Evolutionary conservation across 1,140 invertebrate species (phyloP), one percentile per base, ranked within the genome.

Genomic region (Drosophila orosa): DNA sequence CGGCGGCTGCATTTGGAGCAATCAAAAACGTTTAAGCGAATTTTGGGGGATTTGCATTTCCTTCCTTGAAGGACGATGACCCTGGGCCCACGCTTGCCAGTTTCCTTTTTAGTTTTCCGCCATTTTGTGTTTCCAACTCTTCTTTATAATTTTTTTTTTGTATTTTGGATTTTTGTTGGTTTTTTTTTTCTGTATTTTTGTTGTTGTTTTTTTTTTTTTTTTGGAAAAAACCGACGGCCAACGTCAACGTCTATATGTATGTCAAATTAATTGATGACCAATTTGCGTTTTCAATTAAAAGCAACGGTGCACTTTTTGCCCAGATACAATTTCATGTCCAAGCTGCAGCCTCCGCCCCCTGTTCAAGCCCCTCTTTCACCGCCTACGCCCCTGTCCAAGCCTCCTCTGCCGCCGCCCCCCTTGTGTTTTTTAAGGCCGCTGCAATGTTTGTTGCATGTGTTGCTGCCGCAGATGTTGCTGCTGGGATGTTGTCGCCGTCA

Each of bases 211-310:
- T 12, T 25, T 12, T 40, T 13, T 35, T 15, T 19, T 24, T 44
- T 19, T 3, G 17, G 40, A 31, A 9, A 22, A 42, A 42, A 52
- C 17, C 48, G 8, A 25, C 40, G 47, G 47, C 42, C 78, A 52
- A 58, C 39, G 57, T 54, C 56, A 66, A 71, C 68, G 78, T 84
- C 76, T 83, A 74, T 87, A 87, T 89, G 83, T 87, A 87, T 84
- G 83, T 84, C 83, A 87, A 87, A 87, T 87, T 87, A 87, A 87
- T 87, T 87, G 83, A 87, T 87, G 84, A 87, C 83, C 83, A 87
- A 87, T 87, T 87, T 87, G 83, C 84, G 83, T 87, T 87, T 87
- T 87, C 83, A 87, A 87, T 87, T 87, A 87, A 87, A 87, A 87
- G 76, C 83, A 87, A 78, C 80, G 84, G 84, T 62, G 68, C 80